Evolutionary conservation across 2,888 invertebrate species (phyloP), one percentile per base, ranked within the genome.

Genomic region (Hirtodrosophila alboralis): DNA sequence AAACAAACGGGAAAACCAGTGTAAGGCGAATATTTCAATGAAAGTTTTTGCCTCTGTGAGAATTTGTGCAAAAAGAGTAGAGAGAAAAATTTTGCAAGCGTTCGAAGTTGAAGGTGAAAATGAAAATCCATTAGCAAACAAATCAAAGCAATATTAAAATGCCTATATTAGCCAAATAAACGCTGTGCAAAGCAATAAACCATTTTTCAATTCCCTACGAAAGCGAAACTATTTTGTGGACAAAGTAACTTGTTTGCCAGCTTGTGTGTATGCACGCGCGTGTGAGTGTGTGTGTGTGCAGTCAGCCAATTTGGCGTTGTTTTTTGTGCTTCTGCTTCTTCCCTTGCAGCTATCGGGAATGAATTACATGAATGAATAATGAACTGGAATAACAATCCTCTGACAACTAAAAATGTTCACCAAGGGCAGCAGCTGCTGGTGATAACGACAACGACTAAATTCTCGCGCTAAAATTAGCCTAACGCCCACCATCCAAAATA

Each of bases 11-110:
- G 18, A 49, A 62, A 54, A 62, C 34, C 36, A 63, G 27, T 28
- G 28, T 53, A 51, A 59, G 49, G 36, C 40, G 45, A 66, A 70
- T 52, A 72, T 41, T 44, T 72, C 69, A 66, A 75, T 80, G 80
- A 78, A 79, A 75, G 70, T 81, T 66, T 54, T 69, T 81, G 59
- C 43, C 63, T 64, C 36, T 40, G 63, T 60, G 63, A 65, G 74
- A 78, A 75, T 61, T 75, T 52, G 52, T 69, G 64, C 72, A 47
- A 71, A 68, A 62, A 57, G 69, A 62, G 71, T 75, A 64, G 58
- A 75, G 75, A 74, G 65, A 74, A 77, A 58, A 60, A 49, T 43
- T 61, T 75, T 57, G 70, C 75, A 61, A 73, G 49, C 64, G 52
- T 38, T 54, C 57, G 16, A 58, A 65, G 69, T 59, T 64, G 58